Evolutionary conservation across 53 echinoderm and acorn worm species (phyloP), one percentile per base, ranked within the genome.

Genomic region (Luidia sarsii): DNA sequence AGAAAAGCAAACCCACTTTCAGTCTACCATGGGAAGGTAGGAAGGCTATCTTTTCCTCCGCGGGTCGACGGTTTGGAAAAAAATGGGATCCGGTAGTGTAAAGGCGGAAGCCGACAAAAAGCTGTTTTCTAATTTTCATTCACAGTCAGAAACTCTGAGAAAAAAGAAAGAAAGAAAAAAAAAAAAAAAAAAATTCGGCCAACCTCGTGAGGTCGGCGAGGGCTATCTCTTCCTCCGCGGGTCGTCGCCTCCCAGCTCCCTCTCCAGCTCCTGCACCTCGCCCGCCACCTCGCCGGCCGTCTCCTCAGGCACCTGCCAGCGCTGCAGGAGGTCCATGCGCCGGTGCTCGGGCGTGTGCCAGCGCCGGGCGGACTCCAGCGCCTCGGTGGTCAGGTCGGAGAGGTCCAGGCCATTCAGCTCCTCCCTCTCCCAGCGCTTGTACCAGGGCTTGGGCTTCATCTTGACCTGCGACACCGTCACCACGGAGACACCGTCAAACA

Each of bases 371-470:
- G 72, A 49, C 38, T 87, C 85, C 39, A 92, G 54, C 39, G 48
- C 68, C 62, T 85, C 73, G 46, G 89, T 85, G 1, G 81, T 83
- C 32, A 97, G 80, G 16, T 67, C 65, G 8, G 80, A 80, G 54
- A 91, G 64, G 74, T 91, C 93, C 0, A 91, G 57, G 20, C 97
- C 97, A 19, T 89, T 65, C 43, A 97, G 66, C 4, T 89, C 86
- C 16, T 55, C 86, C 20, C 93, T 79, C 61, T 97, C 97, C 97
- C 97, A 97, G 39, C 75, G 70, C 70, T 67, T 86, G 69, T 90
- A 85, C 93, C 93, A 97, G 0, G 97, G 97, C 57, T 68, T 97
- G 22, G 93, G 91, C 79, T 97, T 97, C 91, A 97, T 86, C 59
- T 83, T 91, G 0, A 97, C 93, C 97, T 97, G 63, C 20, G 39